A percentile compares a stretch with the other conserved stretches of the same genome.
Conservation (phyloP, 1,140 invertebrate genomes). For the Prorops nasuta region DNA sequence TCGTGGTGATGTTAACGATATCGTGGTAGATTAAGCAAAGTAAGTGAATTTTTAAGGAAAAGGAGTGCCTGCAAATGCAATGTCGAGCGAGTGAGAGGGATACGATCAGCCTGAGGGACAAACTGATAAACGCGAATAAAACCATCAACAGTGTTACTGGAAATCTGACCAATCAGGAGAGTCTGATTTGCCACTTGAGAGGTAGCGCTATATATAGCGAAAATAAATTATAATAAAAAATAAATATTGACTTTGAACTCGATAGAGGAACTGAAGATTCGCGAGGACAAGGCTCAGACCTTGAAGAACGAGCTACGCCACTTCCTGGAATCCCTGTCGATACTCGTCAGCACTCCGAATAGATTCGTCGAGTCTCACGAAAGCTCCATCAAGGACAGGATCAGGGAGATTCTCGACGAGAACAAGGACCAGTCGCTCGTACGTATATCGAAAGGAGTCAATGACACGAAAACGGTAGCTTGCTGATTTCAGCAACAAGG, state of each 20-base stretch:
- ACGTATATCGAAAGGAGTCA: too few relatives aligned
- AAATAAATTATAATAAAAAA: constrained; percentile 7
- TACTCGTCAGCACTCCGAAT: constrained; percentile 66
- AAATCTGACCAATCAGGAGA: constrained; percentile 68
- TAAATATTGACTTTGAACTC: constrained; percentile 25
- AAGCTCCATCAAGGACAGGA: constrained; percentile 71
- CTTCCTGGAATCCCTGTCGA: constrained; percentile 66
- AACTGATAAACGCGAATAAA: constrained; percentile 62
- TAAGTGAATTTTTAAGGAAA: constrained; percentile 56
- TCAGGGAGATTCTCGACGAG: constrained; percentile 71
- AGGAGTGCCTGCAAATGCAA: constrained; percentile 67
- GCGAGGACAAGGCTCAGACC: constrained; percentile 68
- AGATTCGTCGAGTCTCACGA: constrained; percentile 74
- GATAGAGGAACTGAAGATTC: constrained; percentile 67
- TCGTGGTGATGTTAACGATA: too few relatives aligned
- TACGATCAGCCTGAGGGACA: constrained; percentile 65
- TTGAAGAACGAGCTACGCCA: constrained; percentile 66
- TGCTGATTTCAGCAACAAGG: too few relatives aligned
- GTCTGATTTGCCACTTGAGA: constrained; percentile 66
- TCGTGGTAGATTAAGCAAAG: too few relatives aligned
- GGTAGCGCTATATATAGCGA: constrained; percentile 48
- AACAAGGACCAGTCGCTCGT: constrained; percentile 74
- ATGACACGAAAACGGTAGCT: too few relatives aligned
- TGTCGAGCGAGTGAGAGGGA: constrained; percentile 66
- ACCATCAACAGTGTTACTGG: constrained; percentile 66